Evolutionary conservation across 2,888 invertebrate genomes (phyloP).

Genomic region (Hermaeophaga mercurialis): DNA sequence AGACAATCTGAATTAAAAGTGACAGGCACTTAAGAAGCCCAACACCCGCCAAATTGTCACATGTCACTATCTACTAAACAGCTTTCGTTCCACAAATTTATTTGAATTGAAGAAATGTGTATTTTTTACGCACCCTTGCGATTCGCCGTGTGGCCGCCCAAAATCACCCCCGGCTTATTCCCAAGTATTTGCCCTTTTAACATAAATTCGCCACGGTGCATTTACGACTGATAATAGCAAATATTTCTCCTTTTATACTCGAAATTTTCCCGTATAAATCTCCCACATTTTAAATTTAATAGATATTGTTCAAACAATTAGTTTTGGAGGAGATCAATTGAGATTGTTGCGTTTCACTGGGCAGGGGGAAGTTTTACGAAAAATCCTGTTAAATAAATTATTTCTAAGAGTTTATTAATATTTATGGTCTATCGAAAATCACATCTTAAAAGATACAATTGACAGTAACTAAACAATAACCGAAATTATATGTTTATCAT

Average conservation of each 20-base stretch:
- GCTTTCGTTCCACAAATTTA: slow-evolving; percentile 46
- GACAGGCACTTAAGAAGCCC: slow-evolving; percentile 45
- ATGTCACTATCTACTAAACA: slow-evolving; percentile 44
- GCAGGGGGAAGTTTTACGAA: no score
- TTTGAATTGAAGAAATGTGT: slow-evolving; percentile 53
- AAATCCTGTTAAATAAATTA: no score
- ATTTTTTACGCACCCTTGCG: slow-evolving; percentile 39
- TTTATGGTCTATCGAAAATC: no score
- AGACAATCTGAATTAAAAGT: slow-evolving; percentile 46
- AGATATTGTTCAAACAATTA: no score
- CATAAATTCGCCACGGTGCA: slow-evolving; percentile 33
- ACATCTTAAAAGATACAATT: no score
- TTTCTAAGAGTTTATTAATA: no score
- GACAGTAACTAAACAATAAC: no score
- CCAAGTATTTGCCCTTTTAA: slow-evolving; percentile 39
- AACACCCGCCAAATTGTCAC: slow-evolving; percentile 48
- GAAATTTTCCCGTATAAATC: background rate
- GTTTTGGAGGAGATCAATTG: no score
- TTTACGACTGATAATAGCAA: slow-evolving; percentile 26
- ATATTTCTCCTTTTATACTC: slow-evolving; percentile 13
- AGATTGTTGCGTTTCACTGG: no score
- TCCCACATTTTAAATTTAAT: background rate
- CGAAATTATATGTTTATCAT: no score
- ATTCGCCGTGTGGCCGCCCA: slow-evolving; percentile 30
- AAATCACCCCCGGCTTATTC: slow-evolving; percentile 37